Evolutionary conservation across 2,113 vertebrate species (phyloP).

Genomic region (Oceanites oceanicus): DNA sequence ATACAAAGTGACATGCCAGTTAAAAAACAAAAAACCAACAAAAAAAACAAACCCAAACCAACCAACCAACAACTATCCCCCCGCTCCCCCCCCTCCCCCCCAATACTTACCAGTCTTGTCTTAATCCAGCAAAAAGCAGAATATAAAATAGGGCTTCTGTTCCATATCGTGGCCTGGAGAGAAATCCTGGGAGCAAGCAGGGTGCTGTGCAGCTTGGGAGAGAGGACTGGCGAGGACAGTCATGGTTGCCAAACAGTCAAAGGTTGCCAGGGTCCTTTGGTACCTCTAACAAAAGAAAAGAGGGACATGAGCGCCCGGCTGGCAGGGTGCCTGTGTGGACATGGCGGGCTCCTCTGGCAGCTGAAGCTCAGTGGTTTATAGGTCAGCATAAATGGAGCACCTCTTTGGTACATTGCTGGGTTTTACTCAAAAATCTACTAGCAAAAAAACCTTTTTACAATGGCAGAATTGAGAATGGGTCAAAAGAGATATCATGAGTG

Average conservation of each 20-base stretch:
- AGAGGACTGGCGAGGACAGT: rapidly evolving
- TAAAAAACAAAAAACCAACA: background rate
- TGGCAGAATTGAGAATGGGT: background rate
- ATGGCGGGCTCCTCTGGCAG: background rate
- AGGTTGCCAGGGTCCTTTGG: background rate
- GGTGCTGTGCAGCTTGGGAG: background rate
- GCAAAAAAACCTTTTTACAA: background rate
- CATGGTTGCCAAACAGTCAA: background rate
- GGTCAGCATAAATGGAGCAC: background rate
- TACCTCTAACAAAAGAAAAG: background rate
- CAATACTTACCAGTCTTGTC: background rate
- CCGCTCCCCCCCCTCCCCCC: rapidly evolving
- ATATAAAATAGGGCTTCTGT: background rate
- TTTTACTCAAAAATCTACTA: background rate
- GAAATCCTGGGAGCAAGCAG: background rate
- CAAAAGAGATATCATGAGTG: background rate
- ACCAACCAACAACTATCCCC: background rate
- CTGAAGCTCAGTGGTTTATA: background rate
- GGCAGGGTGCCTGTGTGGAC: background rate
- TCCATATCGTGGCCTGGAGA: background rate
- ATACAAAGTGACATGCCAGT: background rate
- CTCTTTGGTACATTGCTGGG: background rate
- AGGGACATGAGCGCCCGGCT: rapidly evolving
- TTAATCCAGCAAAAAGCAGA: background rate
- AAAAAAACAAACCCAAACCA: too few species aligned